Evolutionary conservation across 2,888 invertebrate species (phyloP), one percentile per base, ranked within the genome.

Genomic region (Camptogramma bilineatum): DNA sequence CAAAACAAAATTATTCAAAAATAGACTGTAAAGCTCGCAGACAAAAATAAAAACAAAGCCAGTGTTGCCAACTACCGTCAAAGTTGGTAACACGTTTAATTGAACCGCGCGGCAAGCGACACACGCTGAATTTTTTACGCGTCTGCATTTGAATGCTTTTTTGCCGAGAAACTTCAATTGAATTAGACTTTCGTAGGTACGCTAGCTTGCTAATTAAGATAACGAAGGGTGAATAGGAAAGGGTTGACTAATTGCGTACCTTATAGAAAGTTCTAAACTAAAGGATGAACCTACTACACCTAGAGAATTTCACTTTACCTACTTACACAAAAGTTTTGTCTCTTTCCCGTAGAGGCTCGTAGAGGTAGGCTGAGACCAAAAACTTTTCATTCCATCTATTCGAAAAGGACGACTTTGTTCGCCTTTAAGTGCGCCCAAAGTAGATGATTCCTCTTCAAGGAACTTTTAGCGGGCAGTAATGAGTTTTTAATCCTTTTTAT

Each of bases 1-100:
- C 2, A 28, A 28, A 28, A 28, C 5, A 28, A 28, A 28, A 28
- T 28, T 24, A 24, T 24, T 28, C 4, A 7, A 28, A 39, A 34
- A 34, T 34, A 13, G 34, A 39, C 34, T 39, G 13, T 39, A 39
- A 39, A 16, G 24, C 24, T 21, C n/a, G 51, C 59, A 59, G 59
- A 64, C 59, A 55, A 50, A 64, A 64, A 64, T 55, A 59, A 51
- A n/a, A 59, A 64, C 52, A 59, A 39, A 55, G 24, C 53, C 48
- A 50, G 42, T 19, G 19, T 7, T 34, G 18, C 60, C 39, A 54
- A 50, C 60, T 55, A 52, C 59, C 17, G 59, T 31, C 46, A 39
- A 64, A 64, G 55, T 59, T 64, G 18, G 39, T 55, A 59, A 59
- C 59, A 46, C 46, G 57, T 59, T 59, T 59, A 64, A 54, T 64